Evolutionary conservation across 2,113 vertebrate species (phyloP).

Genomic region (Chaetodon auriga): DNA sequence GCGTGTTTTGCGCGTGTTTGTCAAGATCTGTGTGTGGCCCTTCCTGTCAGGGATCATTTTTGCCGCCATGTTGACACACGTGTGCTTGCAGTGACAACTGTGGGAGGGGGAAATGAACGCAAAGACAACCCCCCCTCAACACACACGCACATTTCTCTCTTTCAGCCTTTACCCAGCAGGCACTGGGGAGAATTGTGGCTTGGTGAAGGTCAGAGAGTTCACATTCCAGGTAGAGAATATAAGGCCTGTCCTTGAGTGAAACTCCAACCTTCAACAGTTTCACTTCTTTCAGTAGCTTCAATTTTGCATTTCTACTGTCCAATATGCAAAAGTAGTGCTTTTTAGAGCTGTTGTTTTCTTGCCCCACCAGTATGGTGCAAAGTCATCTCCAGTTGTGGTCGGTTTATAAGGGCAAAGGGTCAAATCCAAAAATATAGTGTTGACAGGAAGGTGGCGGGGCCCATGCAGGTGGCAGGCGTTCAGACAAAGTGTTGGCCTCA

Average conservation of each 20-base stretch:
- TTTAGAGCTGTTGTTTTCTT: background rate
- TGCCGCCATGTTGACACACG: conserved; percentile 54
- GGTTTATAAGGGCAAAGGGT: conserved; percentile 19
- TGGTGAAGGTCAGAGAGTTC: conserved; percentile 36
- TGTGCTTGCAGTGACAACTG: conserved; percentile 34
- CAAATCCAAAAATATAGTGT: conserved; percentile 55
- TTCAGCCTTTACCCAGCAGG: conserved; percentile 18
- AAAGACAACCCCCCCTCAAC: conserved; percentile 13
- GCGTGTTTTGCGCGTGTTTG: conserved; percentile 32
- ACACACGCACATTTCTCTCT: conserved; percentile 2
- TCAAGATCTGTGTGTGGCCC: conserved; percentile 36
- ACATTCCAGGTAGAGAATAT: conserved; percentile 53
- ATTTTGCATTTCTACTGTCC: background rate
- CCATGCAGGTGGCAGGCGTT: conserved; percentile 37
- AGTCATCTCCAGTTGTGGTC: conserved; percentile 5
- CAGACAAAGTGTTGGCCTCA: conserved; percentile 27
- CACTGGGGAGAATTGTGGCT: conserved; percentile 30
- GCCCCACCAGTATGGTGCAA: background rate
- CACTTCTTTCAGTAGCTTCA: background rate
- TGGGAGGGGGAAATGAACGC: conserved; percentile 20
- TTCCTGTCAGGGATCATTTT: conserved; percentile 10
- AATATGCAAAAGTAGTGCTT: background rate
- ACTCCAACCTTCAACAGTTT: background rate
- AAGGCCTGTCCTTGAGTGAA: conserved; percentile 40
- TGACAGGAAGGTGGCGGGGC: conserved; percentile 45